phyloP scores from a whole-genome alignment of 2,113 vertebrate genomes.

The pig (Sus scrofa) region T2T-Sscrofa CM000820.6:122225001-122225500 shows the following conservation, averaged over 20 bases:
- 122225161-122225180: neutral
- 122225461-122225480: neutral
- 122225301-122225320: neutral
- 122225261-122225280: neutral
- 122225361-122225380: neutral
- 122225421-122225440: neutral
- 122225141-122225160: neutral
- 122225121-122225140: neutral
- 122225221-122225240: neutral
- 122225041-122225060: neutral
- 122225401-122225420: neutral
- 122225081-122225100: neutral
- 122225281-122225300: neutral
- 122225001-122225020: neutral
- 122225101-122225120: neutral
- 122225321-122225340: constrained; percentile 28
- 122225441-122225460: neutral
- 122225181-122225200: neutral
- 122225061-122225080: neutral
- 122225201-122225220: neutral
- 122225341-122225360: neutral
- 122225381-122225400: neutral
- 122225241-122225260: neutral
- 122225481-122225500: neutral
- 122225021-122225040: neutral